Conservation (phyloP, 2,888 invertebrate species). For the Achlya flavicornis region DNA sequence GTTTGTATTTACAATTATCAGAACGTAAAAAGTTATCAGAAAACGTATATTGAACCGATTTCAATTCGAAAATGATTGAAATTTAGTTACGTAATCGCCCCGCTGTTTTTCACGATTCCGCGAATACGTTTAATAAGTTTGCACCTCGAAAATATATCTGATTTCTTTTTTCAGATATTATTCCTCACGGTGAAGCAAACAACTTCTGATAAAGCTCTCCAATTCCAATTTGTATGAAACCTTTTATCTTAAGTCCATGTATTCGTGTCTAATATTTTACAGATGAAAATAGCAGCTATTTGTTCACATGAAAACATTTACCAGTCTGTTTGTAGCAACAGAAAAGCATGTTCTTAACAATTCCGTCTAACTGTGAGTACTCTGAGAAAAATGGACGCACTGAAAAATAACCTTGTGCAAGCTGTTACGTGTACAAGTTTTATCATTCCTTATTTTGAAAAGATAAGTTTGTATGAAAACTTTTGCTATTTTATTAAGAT, state of each 20-base stretch:
- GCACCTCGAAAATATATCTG: too few relatives aligned
- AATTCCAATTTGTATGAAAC: background rate
- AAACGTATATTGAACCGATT: too few relatives aligned
- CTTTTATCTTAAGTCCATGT: background rate
- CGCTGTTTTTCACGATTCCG: too few relatives aligned
- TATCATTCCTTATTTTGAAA: constrained; percentile 42
- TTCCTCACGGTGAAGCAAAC: background rate
- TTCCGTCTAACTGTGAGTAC: constrained; percentile 25
- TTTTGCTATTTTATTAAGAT: background rate
- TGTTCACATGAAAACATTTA: constrained; percentile 29
- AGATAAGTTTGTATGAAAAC: constrained; percentile 29
- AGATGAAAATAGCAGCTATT: constrained; percentile 20
- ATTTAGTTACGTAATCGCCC: too few relatives aligned
- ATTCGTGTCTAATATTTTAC: constrained; percentile 13
- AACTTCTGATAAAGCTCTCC: background rate
- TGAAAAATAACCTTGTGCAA: constrained; percentile 39
- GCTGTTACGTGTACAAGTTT: constrained; percentile 28
- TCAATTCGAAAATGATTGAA: too few relatives aligned
- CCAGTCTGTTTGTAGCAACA: constrained; percentile 23
- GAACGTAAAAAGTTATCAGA: too few relatives aligned
- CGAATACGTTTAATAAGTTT: too few relatives aligned
- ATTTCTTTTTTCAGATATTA: background rate
- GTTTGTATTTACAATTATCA: too few relatives aligned
- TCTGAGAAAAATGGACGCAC: constrained; percentile 38
- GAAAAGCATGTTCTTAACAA: constrained; percentile 32